phyloP scores from a whole-genome alignment of 2,113 vertebrate genomes.

The Cyphomyrus plagiostoma region DNA sequence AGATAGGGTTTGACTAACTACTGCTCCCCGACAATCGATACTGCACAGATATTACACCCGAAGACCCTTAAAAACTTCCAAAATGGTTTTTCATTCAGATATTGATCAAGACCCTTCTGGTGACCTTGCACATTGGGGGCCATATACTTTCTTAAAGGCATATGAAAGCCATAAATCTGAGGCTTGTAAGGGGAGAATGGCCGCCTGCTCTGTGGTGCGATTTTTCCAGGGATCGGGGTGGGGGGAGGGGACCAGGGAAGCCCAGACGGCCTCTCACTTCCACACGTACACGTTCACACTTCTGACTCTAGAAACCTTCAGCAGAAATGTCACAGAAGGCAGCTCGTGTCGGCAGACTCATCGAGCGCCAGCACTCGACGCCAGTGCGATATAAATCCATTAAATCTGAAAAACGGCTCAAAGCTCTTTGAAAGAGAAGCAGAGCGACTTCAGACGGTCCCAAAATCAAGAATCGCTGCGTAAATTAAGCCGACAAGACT shows the following conservation, averaged over 20 bases:
- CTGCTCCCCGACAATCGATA: constrained; percentile 88
- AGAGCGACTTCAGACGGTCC: constrained; percentile 23
- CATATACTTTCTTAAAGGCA: constrained; percentile 77
- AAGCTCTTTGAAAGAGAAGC: constrained; percentile 22
- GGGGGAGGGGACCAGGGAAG: not conserved
- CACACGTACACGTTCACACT: not conserved
- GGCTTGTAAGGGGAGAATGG: constrained; percentile 45
- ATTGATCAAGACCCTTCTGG: constrained; percentile 79
- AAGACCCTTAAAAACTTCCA: constrained; percentile 83
- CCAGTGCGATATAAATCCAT: not conserved
- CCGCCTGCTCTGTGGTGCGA: constrained; percentile 41
- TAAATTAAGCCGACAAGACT: constrained; percentile 44
- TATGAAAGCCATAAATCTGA: constrained; percentile 80
- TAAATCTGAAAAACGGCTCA: not conserved
- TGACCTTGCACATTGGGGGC: constrained; percentile 80
- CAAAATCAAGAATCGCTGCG: not conserved
- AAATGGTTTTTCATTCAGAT: constrained; percentile 86
- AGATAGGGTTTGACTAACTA: constrained; percentile 99
- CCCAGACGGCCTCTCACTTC: not conserved
- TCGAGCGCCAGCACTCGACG: not conserved
- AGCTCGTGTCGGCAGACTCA: not conserved
- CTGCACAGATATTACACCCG: constrained; percentile 81
- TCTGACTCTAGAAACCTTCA: not conserved
- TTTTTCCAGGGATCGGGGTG: constrained; percentile 34
- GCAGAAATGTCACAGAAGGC: not conserved